Percentiles rank a stretch among this genome's conserved stretches.
These are phyloP conservation scores for Chalcosyrphus nemorum DNA, from an alignment of 2,888 invertebrate genomes.

Conservation along the genomic window DNA sequence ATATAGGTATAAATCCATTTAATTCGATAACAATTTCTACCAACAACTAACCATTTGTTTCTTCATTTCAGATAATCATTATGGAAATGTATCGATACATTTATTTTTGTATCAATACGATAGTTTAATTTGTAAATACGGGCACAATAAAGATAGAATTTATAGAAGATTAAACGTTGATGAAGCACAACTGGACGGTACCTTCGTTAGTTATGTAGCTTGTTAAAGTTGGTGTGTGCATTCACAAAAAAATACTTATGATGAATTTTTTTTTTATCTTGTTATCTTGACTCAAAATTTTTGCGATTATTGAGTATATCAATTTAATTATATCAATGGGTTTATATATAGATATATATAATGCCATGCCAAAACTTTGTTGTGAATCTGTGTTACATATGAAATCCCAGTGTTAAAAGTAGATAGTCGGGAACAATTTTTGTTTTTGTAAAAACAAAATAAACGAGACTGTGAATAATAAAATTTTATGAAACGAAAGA, in stretches of 20 bases:
- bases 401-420: constrained; percentile 9
- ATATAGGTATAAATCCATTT: too few species aligned
- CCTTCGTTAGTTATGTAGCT: constrained; percentile 43
- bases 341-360: background rate
- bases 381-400: constrained; percentile 26
- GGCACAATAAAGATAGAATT: constrained; percentile 44
- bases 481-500: constrained; percentile 18
- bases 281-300: background rate
- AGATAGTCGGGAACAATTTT: background rate
- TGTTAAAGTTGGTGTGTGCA: background rate
- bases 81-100: constrained; percentile 29
- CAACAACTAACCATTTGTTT: background rate
- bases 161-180: constrained; percentile 1
- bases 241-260: background rate
- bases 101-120: constrained; percentile 27
- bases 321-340: background rate
- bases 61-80: constrained; percentile 34
- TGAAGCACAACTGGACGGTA: constrained; percentile 44
- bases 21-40: too few species aligned
- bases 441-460: constrained; percentile 9
- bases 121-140: constrained; percentile 59
- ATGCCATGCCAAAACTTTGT: background rate
- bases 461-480: constrained; percentile 48
- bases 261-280: background rate
- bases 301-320: background rate